Evolutionary conservation across 2,113 vertebrate genomes (phyloP).

Genomic region (Pelvicachromis taeniatus): DNA sequence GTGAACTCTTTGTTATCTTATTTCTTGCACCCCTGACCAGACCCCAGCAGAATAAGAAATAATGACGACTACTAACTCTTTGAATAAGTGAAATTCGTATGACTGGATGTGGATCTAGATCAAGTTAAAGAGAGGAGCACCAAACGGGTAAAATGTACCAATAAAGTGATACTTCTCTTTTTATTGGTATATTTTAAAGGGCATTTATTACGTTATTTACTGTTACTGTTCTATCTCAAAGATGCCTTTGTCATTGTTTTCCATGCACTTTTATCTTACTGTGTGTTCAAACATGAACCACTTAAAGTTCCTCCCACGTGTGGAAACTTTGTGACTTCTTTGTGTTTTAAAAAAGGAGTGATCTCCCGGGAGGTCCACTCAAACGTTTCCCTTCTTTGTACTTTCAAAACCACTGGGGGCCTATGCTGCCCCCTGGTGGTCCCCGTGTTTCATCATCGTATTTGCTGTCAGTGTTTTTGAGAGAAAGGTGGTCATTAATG

Average conservation of each 20-base stretch:
- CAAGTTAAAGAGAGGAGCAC: neutral
- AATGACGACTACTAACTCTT: neutral
- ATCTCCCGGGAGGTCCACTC: neutral
- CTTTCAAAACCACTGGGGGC: neutral
- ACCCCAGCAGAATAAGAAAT: neutral
- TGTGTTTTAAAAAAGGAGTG: fast-evolving
- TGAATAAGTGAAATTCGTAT: fast-evolving
- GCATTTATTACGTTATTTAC: neutral
- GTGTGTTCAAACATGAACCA: too few species aligned
- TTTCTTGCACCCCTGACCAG: neutral
- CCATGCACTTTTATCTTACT: neutral
- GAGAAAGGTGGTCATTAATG: constrained; percentile 18
- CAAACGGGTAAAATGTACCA: neutral
- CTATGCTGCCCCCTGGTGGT: neutral
- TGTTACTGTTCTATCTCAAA: neutral
- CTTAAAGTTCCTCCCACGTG: neutral
- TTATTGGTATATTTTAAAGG: neutral
- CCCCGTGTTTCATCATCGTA: neutral
- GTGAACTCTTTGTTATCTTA: neutral
- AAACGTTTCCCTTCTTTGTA: neutral
- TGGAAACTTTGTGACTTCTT: neutral
- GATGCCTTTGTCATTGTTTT: neutral
- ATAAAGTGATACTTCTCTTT: neutral
- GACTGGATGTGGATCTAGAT: neutral
- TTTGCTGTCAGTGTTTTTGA: neutral